A percentile compares a stretch with the other conserved stretches of the same genome.
Conservation (phyloP, 2,888 invertebrate genomes). For the Mythimna impura region DNA sequence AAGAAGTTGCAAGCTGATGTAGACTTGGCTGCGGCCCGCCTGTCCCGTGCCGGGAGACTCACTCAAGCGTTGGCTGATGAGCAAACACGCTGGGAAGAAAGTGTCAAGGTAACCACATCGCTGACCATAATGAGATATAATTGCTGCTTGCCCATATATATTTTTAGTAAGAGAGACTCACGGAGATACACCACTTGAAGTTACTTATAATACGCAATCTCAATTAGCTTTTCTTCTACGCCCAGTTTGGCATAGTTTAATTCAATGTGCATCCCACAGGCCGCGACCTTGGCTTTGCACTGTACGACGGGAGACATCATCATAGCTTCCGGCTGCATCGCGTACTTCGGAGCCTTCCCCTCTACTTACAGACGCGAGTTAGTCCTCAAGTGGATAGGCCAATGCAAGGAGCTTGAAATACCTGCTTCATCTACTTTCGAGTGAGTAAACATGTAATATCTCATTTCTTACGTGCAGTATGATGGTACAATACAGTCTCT, state of each 20-base stretch:
- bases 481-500: not conserved
- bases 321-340: constrained; percentile 96
- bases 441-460: constrained; percentile 84
- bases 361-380: constrained; percentile 93
- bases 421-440: constrained; percentile 93
- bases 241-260: not conserved
- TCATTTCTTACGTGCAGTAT: not conserved
- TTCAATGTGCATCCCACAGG: constrained; percentile 75
- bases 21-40: constrained; percentile 93
- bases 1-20: constrained; percentile 94
- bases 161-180: too few relatives aligned
- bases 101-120: constrained; percentile 87
- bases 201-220: not conserved
- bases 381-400: constrained; percentile 92
- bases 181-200: too few relatives aligned
- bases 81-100: constrained; percentile 95
- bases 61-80: constrained; percentile 97
- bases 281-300: constrained; percentile 92
- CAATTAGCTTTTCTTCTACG: not conserved
- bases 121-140: not conserved
- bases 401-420: constrained; percentile 92
- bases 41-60: constrained; percentile 95
- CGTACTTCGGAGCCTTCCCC: constrained; percentile 98
- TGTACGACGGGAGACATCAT: constrained; percentile 96
- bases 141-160: too few relatives aligned